Conservation (phyloP, 2,797 vertebrate species). For the Hoplostethus mediterraneus region DNA sequence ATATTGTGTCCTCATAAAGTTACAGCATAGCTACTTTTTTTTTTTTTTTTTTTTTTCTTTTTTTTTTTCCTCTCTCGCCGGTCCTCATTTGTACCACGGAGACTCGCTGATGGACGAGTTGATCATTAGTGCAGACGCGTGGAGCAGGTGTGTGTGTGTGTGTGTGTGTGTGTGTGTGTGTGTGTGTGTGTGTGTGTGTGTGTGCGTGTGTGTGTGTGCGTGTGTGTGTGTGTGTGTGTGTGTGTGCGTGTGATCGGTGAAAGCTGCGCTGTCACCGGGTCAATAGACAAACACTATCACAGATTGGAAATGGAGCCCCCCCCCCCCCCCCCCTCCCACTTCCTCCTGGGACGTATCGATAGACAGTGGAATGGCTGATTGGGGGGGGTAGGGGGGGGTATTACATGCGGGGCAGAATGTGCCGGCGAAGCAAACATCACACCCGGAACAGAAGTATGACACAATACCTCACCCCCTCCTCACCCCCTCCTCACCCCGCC, state of each 20-base stretch:
- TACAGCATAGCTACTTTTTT: conserved; percentile 27
- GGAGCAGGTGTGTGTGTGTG: conserved; percentile 35
- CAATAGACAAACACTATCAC: conserved; percentile 68
- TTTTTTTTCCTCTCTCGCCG: too few relatives aligned
- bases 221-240: conserved; percentile 24
- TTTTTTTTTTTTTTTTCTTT: too few relatives aligned
- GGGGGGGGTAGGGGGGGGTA: too few relatives aligned
- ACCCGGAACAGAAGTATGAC: conserved; percentile 64
- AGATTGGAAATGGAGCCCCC: conserved; percentile 66
- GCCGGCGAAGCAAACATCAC: conserved; percentile 73
- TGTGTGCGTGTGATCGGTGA: conserved; percentile 26
- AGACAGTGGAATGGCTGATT: conserved; percentile 35
- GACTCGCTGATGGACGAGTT: conserved; percentile 56
- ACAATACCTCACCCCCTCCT: conserved; percentile 37
- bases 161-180: conserved; percentile 25
- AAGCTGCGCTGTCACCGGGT: conserved; percentile 52
- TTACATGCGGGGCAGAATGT: conserved; percentile 64
- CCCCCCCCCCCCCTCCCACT: neutral
- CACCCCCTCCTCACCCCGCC: conserved; percentile 43
- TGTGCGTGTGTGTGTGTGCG: conserved; percentile 22
- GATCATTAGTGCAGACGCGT: conserved; percentile 58
- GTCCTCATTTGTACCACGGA: conserved; percentile 49
- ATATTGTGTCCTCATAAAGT: conserved; percentile 60
- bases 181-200: conserved; percentile 19
- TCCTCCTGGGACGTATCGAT: conserved; percentile 66